These are phyloP conservation scores for Choristoneura rosaceana DNA, from an alignment of 2,888 invertebrate genomes.

Conservation along the genomic window DNA sequence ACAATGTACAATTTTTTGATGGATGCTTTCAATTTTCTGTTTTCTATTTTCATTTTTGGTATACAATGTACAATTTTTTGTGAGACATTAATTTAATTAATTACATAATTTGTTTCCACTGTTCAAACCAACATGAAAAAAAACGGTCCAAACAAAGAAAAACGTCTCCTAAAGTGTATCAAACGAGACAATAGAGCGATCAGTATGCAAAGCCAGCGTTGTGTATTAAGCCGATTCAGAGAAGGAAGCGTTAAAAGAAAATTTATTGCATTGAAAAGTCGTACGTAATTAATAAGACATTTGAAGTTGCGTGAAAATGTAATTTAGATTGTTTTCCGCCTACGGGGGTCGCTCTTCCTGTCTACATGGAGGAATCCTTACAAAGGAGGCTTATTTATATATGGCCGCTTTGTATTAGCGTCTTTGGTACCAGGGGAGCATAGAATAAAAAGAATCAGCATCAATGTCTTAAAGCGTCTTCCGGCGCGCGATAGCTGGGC, in stretches of 20 bases:
- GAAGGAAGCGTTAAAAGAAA: conserved; percentile 81
- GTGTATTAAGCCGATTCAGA: conserved; percentile 80
- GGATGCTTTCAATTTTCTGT: background rate
- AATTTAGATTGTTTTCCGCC: conserved; percentile 84
- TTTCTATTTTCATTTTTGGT: background rate
- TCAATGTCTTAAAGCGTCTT: conserved; percentile 84
- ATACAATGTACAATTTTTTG: background rate
- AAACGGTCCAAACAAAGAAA: conserved; percentile 15
- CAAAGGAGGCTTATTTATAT: conserved; percentile 84
- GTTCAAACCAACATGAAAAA: background rate
- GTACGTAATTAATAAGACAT: conserved; percentile 85
- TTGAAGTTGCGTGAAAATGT: conserved; percentile 86
- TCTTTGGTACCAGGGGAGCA: conserved; percentile 82
- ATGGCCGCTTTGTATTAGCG: conserved; percentile 84
- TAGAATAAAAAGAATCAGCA: conserved; percentile 85
- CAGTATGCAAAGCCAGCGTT: conserved; percentile 75
- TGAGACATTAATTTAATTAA: too few species aligned
- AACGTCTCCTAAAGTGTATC: conserved; percentile 32
- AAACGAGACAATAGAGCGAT: conserved; percentile 54
- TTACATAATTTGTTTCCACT: too few species aligned
- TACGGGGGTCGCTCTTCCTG: conserved; percentile 76
- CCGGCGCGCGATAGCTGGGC: conserved; percentile 76
- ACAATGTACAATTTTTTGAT: background rate
- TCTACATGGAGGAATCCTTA: conserved; percentile 67
- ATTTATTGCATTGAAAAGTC: conserved; percentile 86